A percentile compares a stretch with the other conserved stretches of the same genome.
phyloP scores from a whole-genome alignment of 2,113 vertebrate species.

The Pituophis catenifer region DNA sequence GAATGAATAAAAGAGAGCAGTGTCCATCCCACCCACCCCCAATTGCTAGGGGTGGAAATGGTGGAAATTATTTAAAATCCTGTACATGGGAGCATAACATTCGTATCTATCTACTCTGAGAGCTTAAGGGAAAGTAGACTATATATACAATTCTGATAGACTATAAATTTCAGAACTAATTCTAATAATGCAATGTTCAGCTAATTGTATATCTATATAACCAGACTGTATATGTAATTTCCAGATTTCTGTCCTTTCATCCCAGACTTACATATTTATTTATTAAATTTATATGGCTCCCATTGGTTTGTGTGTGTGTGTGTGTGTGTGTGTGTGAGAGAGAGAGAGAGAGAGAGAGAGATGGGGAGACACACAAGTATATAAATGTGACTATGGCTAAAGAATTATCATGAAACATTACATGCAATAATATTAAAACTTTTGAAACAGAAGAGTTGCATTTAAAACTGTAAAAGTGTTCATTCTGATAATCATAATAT shows the following conservation, averaged over 20 bases:
- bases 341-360: neutral
- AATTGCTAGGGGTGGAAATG: neutral
- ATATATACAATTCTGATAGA: neutral
- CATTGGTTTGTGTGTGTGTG: neutral
- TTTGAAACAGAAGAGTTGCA: neutral
- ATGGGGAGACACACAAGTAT: neutral
- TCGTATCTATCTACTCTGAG: neutral
- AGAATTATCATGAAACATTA: neutral
- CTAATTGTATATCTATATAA: neutral
- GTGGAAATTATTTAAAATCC: neutral
- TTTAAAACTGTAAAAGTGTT: neutral
- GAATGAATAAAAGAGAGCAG: neutral
- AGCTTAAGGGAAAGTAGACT: neutral
- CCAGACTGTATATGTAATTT: neutral
- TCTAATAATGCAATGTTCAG: neutral
- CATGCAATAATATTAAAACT: neutral
- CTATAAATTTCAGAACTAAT: neutral
- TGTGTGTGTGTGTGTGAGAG: neutral
- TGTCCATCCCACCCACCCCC: no score
- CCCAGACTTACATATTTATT: neutral
- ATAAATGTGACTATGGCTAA: neutral
- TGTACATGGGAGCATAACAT: neutral
- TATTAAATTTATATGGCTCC: neutral
- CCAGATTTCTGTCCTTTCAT: neutral
- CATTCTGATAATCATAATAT: neutral